A percentile compares a stretch with the other conserved stretches of the same genome.
phyloP scores from a whole-genome alignment of 2,113 vertebrate species.

The Tachycineta bicolor region DNA sequence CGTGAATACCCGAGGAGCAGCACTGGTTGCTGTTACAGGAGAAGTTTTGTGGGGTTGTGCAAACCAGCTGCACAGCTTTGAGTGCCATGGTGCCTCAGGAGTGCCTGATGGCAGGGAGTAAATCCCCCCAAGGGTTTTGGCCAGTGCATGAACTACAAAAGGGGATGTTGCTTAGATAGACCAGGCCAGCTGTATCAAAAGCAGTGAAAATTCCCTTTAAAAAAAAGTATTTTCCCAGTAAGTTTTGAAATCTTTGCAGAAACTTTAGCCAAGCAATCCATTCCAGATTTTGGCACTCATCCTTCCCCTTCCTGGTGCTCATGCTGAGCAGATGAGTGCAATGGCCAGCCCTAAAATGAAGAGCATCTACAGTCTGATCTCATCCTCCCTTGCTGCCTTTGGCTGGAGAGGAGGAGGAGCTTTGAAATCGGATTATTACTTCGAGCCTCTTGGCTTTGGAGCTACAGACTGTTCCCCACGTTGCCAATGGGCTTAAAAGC shows the following conservation, averaged over 20 bases:
- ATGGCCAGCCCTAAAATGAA: constrained; percentile 54
- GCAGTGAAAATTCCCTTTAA: neutral
- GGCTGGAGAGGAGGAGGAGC: constrained; percentile 58
- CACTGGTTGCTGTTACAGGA: neutral
- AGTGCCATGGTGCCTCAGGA: neutral
- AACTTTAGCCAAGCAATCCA: constrained; percentile 38
- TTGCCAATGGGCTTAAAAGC: constrained; percentile 73
- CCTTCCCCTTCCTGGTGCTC: neutral
- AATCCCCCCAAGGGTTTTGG: neutral
- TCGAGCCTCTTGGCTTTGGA: constrained; percentile 69
- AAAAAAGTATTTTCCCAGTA: neutral
- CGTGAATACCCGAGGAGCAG: neutral
- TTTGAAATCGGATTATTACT: constrained; percentile 72
- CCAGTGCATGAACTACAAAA: neutral
- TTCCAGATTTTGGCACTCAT: constrained; percentile 55
- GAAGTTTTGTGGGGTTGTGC: neutral
- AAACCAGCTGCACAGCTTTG: neutral
- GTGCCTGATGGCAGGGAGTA: neutral
- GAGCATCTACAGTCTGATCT: constrained; percentile 69
- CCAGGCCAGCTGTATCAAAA: neutral
- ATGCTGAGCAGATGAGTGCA: constrained; percentile 57
- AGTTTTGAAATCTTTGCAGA: constrained; percentile 14
- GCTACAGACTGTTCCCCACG: constrained; percentile 67
- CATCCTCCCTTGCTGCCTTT: constrained; percentile 64
- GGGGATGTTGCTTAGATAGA: neutral